Evolutionary conservation across 2,888 invertebrate genomes (phyloP).

Genomic region (Drosophila quinaria): DNA sequence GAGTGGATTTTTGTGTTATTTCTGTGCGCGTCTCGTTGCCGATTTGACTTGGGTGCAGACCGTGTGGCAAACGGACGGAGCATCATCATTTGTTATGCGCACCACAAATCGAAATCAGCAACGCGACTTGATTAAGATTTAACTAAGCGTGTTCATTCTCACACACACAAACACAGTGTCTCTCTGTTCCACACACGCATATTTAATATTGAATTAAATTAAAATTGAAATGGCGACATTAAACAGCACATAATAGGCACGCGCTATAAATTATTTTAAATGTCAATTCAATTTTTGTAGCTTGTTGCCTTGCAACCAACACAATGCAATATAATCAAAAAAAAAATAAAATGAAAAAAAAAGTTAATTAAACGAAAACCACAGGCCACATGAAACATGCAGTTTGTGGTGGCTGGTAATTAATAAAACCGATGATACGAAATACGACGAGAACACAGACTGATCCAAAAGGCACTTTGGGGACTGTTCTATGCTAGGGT

Average conservation of each 20-base stretch:
- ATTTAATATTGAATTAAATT: slow-evolving; percentile 54
- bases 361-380: slow-evolving; percentile 76
- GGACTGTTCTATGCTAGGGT: slow-evolving; percentile 45
- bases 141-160: slow-evolving; percentile 66
- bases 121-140: slow-evolving; percentile 79
- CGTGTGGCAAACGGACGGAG: slow-evolving; percentile 24
- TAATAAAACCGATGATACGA: slow-evolving; percentile 61
- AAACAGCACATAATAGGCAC: slow-evolving; percentile 29
- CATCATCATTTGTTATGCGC: slow-evolving; percentile 73
- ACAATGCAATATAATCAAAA: slow-evolving; percentile 32
- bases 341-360: slow-evolving; percentile 45
- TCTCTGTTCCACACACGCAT: slow-evolving; percentile 21
- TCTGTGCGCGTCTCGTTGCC: slow-evolving; percentile 53
- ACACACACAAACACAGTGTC: slow-evolving; percentile 37
- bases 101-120: slow-evolving; percentile 79
- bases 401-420: slow-evolving; percentile 71
- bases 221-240: slow-evolving; percentile 49
- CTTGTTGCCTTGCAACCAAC: slow-evolving; percentile 20
- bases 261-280: slow-evolving; percentile 68
- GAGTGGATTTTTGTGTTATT: slow-evolving; percentile 81
- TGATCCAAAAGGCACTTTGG: slow-evolving; percentile 57
- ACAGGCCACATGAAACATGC: slow-evolving; percentile 58
- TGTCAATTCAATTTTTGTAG: slow-evolving; percentile 48
- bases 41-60: slow-evolving; percentile 49
- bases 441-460: slow-evolving; percentile 15